Conservation (phyloP, 2,797 vertebrate species). For the Thripadectes ignobilis region DNA sequence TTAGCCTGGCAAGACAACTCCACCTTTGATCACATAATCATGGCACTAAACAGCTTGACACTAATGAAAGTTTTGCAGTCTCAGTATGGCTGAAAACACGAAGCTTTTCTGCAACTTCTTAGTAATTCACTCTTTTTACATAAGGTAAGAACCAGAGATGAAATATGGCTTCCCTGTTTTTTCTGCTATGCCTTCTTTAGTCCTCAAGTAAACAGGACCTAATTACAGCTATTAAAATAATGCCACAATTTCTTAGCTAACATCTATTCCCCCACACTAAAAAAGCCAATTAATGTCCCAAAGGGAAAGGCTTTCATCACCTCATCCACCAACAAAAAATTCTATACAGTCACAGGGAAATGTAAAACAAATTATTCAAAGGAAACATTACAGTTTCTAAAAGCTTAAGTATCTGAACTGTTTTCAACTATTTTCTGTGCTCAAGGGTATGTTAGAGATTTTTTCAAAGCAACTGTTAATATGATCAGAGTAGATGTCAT, state of each 20-base stretch:
- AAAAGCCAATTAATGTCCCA: neutral
- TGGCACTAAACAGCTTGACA: neutral
- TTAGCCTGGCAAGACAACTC: neutral
- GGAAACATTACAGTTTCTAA: neutral
- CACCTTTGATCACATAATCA: neutral
- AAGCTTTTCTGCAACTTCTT: neutral
- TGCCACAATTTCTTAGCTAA: neutral
- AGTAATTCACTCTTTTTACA: neutral
- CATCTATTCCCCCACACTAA: neutral
- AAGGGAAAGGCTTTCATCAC: neutral
- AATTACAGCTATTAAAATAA: conserved; percentile 7
- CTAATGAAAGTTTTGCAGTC: neutral
- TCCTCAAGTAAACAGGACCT: neutral
- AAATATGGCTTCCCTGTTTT: neutral
- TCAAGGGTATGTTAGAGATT: neutral
- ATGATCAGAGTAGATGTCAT: neutral
- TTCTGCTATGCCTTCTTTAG: neutral
- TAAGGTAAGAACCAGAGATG: neutral
- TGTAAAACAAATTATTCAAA: neutral
- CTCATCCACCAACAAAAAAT: neutral
- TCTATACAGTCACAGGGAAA: neutral
- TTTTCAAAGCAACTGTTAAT: neutral
- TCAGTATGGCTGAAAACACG: neutral
- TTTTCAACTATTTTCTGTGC: neutral
- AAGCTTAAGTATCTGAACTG: neutral